phyloP scores from a whole-genome alignment of 2,797 vertebrate genomes.

The Lepus townsendii region DNA sequence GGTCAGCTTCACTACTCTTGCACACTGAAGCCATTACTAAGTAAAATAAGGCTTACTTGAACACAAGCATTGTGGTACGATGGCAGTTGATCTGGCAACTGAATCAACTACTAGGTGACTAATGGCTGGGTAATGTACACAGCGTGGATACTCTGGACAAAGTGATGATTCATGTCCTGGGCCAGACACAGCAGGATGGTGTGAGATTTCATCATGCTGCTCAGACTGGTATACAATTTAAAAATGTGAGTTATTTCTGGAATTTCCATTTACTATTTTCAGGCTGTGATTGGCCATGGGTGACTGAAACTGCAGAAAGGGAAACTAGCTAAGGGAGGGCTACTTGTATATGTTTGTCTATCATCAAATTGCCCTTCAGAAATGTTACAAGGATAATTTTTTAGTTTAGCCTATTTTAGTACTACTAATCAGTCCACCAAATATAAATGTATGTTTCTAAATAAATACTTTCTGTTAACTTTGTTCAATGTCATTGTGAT shows the following conservation, averaged over 20 bases:
- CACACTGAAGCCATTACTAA: neutral
- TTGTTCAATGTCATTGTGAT: slow-evolving; percentile 65
- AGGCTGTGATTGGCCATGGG: neutral
- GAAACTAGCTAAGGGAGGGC: neutral
- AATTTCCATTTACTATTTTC: neutral
- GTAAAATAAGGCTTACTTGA: neutral
- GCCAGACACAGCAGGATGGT: neutral
- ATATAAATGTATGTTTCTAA: slow-evolving; percentile 43
- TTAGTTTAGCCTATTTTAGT: neutral
- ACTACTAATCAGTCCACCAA: slow-evolving; percentile 31
- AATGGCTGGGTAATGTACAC: neutral
- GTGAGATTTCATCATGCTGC: neutral
- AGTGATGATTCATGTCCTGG: neutral
- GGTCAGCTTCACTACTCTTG: neutral
- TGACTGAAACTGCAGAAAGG: neutral
- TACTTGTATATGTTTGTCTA: neutral
- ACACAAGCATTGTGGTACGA: neutral
- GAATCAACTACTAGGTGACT: neutral
- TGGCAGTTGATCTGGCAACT: neutral
- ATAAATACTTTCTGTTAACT: slow-evolving; percentile 61
- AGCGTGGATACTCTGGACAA: neutral
- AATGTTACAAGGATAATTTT: slow-evolving; percentile 27
- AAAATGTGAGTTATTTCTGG: neutral
- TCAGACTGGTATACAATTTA: neutral
- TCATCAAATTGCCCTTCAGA: slow-evolving; percentile 47